Base-by-base conservation (phyloP, 37 sponge, comb jelly and placozoan species). In the Geodia barretti region DNA sequence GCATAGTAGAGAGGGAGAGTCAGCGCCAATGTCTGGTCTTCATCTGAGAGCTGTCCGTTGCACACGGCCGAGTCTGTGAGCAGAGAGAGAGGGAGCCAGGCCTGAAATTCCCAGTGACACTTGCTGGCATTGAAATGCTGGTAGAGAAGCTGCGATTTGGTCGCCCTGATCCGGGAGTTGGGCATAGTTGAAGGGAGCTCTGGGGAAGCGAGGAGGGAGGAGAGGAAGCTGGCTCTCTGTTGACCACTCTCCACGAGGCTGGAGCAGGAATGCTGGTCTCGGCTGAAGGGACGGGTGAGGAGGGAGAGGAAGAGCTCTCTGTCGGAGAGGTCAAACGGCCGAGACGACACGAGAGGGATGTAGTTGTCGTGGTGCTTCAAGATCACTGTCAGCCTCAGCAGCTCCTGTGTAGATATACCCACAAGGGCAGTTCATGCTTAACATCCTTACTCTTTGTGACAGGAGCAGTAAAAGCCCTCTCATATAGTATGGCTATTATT, bases 281-380 rank as follows among this genome's bases (percentile, higher is more conserved):
- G 31, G 1, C 66, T 32, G 40, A 62, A 31, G 7, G 35, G 61
- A 64, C 39, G 39, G 35, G 78, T 79, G 4, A 66, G 41, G 43
- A 66, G n/a, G 29, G 76, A 47, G 29, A 73, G 60, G 23, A 68
- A 54, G 32, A 39, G 42, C 41, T 32, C 60, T 0, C 37, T 9
- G 33, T 61, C 54, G 14, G 54, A 47, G 11, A 47, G 54, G 14
- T 47, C 39, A 29, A 83, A 75, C 17, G 79, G 74, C 7, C 32
- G 32, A 23, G 79, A 73, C 0, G 89, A 83, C 0, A 89, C 19
- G 20, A 89, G 70, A 37, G 84, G 89, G 21, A 89, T 47, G 26
- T 20, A 62, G 75, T 84, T 84, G 20, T 60, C 78, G 20, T 39
- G 0, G 43, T 60, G 61, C 21, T 79, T 73, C 1, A 89, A 34